These are phyloP conservation scores for Holacanthus passer DNA, from an alignment of 2,113 vertebrate genomes.

Conservation along the genomic window DNA sequence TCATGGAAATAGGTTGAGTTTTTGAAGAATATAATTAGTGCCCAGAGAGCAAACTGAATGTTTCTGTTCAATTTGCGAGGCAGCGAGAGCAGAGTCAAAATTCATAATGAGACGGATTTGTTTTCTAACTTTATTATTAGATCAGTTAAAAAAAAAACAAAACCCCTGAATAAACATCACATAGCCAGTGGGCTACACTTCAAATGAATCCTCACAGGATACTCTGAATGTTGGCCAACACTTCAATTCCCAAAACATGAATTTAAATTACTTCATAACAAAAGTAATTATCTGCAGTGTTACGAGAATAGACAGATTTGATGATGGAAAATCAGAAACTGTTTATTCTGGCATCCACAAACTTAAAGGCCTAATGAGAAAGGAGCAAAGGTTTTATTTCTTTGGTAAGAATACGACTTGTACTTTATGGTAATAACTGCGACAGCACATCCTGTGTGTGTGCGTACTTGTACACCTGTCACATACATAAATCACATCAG, in stretches of 20 bases:
- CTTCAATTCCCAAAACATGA: conserved; percentile 46
- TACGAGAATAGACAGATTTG: conserved; percentile 45
- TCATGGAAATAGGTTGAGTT: not conserved
- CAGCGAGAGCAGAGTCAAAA: conserved; percentile 12
- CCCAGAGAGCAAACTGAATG: not conserved
- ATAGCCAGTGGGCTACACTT: not conserved
- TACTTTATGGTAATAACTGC: conserved; percentile 40
- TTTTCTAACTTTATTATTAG: conserved; percentile 25
- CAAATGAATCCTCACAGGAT: conserved; percentile 18
- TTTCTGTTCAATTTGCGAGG: conserved; percentile 22
- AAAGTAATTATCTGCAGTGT: conserved; percentile 30
- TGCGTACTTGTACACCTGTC: conserved; percentile 68
- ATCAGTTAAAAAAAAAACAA: not conserved
- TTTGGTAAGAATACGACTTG: conserved; percentile 29
- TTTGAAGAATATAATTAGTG: not conserved
- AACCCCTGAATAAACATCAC: conserved; percentile 12
- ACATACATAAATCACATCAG: conserved; percentile 62
- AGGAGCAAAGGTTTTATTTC: conserved; percentile 39
- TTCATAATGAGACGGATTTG: conserved; percentile 25
- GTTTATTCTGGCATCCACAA: conserved; percentile 57
- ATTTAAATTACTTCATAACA: conserved; percentile 40
- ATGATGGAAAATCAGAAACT: conserved; percentile 36
- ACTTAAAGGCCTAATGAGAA: conserved; percentile 31
- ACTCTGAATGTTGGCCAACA: conserved; percentile 15
- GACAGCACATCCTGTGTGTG: conserved; percentile 23